Evolutionary conservation across 2,113 vertebrate species (phyloP), one percentile per base, ranked within the genome.

Genomic region (Lepus americanus): DNA sequence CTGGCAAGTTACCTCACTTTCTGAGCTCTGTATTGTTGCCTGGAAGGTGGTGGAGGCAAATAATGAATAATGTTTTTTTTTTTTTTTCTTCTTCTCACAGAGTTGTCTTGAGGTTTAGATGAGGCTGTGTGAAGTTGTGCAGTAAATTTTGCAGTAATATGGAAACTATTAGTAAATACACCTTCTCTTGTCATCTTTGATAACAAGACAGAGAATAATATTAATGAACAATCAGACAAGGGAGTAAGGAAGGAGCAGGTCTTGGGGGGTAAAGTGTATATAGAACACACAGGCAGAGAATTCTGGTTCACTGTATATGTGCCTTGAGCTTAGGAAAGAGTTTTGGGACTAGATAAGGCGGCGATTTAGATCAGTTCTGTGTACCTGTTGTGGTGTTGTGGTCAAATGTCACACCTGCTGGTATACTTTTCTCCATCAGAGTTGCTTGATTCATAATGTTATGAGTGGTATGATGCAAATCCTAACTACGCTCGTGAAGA

Each of bases 371-470:
- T 92, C 79, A 66, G 10, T 93, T 87, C 67, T 79, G 11, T 87
- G 31, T 55, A 81, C 33, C 25, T 55, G 88, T 27, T 25, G 27
- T 88, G 6, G 86, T 89, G 36, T 81, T 86, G 73, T 27, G 84
- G 44, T 25, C 72, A 51, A 73, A 33, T 80, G 78, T 17, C 36
- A 72, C 23, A 89, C 12, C 17, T 22, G 17, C 39, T 33, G 36
- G 17, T 77, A 23, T 59, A 74, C 39, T 82, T 92, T 95, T 92
- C 67, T 72, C 14, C 25, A 39, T 69, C 49, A 87, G 17, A 92
- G 44, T 90, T 90, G 87, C 39, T 86, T 36, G 67, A 33, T 85
- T 85, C 64, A 20, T 85, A 69, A 67, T 81, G 33, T 84, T 91
- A 73, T 31, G 17, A 88, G 44, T 66, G 4, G 8, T 76, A 4